A percentile compares a stretch with the other conserved stretches of the same genome.
Conservation (phyloP, 1,140 invertebrate genomes). For the Megalonaias nervosa region DNA sequence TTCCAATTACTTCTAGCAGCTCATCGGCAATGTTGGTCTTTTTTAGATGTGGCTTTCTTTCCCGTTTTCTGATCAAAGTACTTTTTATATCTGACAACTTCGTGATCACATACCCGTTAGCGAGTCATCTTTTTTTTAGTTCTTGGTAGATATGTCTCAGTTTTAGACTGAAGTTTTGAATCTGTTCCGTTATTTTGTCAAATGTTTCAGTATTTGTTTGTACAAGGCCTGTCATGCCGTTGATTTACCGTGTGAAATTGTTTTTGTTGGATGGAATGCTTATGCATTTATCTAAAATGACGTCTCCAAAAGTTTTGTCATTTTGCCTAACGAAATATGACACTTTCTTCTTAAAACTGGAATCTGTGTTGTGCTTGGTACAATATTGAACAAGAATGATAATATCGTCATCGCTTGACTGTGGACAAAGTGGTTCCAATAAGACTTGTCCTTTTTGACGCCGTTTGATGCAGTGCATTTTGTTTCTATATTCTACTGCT, state of each 20-base stretch:
- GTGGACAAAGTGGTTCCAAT: slow-evolving; percentile 1
- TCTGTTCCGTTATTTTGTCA: neutral
- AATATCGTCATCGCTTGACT: neutral
- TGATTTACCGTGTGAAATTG: too few relatives aligned
- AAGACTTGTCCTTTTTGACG: neutral
- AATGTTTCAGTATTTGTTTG: too few relatives aligned
- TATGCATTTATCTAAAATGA: slow-evolving; percentile 4
- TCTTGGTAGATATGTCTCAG: neutral
- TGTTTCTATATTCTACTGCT: neutral
- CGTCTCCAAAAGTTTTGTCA: neutral
- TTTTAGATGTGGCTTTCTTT: too few relatives aligned
- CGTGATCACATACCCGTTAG: neutral
- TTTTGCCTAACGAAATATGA: slow-evolving; percentile 1
- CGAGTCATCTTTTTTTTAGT: slow-evolving; percentile 3
- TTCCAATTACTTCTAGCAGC: too few relatives aligned
- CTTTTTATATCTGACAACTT: neutral
- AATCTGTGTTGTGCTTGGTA: neutral
- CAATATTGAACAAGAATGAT: neutral
- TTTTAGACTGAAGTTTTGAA: neutral
- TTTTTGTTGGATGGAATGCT: neutral
- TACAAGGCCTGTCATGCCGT: too few relatives aligned
- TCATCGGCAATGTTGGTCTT: too few relatives aligned
- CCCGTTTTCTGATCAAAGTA: neutral
- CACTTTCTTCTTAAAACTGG: slow-evolving; percentile 2
- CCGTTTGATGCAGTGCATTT: neutral